These are phyloP conservation scores for Cyclophora punctaria DNA, from an alignment of 2,888 invertebrate genomes.

Conservation along the genomic window DNA sequence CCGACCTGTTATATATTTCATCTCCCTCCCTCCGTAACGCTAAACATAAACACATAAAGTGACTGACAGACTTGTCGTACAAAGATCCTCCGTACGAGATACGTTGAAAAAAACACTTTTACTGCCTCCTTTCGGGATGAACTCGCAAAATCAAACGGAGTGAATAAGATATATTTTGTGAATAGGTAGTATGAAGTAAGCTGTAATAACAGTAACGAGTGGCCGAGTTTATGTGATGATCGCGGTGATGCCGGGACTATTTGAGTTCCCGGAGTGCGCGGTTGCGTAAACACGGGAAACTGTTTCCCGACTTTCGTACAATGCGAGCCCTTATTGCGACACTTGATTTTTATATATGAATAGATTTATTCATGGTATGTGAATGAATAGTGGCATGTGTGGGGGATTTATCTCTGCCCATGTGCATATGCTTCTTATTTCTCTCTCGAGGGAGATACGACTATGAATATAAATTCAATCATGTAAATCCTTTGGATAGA, in stretches of 20 bases:
- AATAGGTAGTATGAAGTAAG: neutral
- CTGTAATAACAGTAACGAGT: conserved; percentile 16
- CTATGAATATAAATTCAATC: neutral
- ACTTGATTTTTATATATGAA: conserved; percentile 15
- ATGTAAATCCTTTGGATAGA: no score
- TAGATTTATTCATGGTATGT: conserved; percentile 38
- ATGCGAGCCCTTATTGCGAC: conserved; percentile 12
- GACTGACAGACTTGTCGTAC: conserved; percentile 15
- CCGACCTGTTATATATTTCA: conserved; percentile 15
- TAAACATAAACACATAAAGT: conserved; percentile 23
- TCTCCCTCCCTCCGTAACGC: conserved; percentile 14
- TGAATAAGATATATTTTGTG: conserved; percentile 11
- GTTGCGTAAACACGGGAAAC: conserved; percentile 33
- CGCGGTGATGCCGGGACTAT: conserved; percentile 10
- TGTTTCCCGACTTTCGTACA: no score
- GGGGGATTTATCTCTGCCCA: no score
- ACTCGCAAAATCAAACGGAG: conserved; percentile 20
- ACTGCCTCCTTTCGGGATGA: conserved; percentile 9
- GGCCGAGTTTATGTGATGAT: conserved; percentile 8
- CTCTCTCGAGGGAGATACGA: neutral
- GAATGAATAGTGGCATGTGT: conserved; percentile 15
- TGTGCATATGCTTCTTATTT: no score
- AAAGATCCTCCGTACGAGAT: conserved; percentile 13
- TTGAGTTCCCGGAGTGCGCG: conserved; percentile 31
- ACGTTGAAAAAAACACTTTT: conserved; percentile 22